Conservation (phyloP, 2,113 vertebrate genomes). For the Fregata magnificens region DNA sequence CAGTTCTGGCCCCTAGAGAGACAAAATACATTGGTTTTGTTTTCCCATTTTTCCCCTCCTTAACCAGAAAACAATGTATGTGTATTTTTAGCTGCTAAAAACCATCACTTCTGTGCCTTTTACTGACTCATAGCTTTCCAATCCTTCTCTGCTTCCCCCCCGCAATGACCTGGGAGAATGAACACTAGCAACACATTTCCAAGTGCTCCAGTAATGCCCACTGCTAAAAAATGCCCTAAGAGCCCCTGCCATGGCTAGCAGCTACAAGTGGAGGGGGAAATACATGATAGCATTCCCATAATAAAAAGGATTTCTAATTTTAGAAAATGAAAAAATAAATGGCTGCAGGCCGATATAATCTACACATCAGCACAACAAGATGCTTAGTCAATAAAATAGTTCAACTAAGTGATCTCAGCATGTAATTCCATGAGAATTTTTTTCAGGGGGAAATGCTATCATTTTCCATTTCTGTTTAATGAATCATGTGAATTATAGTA, state of each 20-base stretch:
- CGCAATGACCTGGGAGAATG: background rate
- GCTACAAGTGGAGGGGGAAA: background rate
- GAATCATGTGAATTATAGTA: slow-evolving; percentile 99
- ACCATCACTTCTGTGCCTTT: background rate
- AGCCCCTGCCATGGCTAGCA: background rate
- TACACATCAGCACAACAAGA: slow-evolving; percentile 84
- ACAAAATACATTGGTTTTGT: background rate
- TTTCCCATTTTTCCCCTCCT: background rate
- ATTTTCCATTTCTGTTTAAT: slow-evolving; percentile 99
- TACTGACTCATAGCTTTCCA: background rate
- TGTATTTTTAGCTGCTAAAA: background rate
- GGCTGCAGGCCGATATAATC: slow-evolving; percentile 57
- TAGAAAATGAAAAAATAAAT: slow-evolving; percentile 55
- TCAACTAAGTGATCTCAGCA: slow-evolving; percentile 87
- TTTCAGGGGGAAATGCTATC: slow-evolving; percentile 89
- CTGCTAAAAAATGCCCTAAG: background rate
- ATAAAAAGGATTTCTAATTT: slow-evolving; percentile 27
- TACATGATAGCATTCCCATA: background rate
- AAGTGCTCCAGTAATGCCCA: background rate
- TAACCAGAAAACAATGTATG: background rate
- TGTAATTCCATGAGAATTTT: slow-evolving; percentile 87
- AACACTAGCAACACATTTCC: background rate
- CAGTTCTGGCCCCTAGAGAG: background rate
- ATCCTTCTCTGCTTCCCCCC: background rate
- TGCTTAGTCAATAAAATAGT: slow-evolving; percentile 92